Evolutionary conservation across 2,888 invertebrate species (phyloP).

Genomic region (Ceriagrion tenellum): DNA sequence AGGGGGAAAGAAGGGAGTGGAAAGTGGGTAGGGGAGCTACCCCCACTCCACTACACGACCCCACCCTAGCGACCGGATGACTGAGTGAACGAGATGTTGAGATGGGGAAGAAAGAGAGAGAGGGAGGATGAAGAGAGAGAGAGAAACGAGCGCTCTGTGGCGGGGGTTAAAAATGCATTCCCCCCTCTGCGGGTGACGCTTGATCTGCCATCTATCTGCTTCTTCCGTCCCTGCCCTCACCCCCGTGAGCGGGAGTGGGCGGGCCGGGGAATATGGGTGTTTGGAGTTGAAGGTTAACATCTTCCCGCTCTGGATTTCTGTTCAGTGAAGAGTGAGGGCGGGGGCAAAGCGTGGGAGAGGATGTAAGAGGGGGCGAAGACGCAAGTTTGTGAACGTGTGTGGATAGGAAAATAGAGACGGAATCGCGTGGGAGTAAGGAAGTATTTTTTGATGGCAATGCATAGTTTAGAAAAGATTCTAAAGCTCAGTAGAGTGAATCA

Average conservation of each 20-base stretch:
- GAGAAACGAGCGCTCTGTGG: background rate
- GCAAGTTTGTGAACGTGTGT: no score
- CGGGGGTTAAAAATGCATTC: constrained; percentile 51
- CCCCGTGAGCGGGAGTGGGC: background rate
- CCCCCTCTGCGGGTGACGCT: background rate
- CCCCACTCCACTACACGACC: no score
- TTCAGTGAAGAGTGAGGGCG: background rate
- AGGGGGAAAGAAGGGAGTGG: no score
- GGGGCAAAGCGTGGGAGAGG: background rate
- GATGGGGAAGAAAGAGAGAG: background rate
- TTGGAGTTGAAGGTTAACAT: no score
- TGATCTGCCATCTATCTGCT: background rate
- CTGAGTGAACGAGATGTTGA: background rate
- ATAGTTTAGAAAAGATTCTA: no score
- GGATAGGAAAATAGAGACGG: no score
- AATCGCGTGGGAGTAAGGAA: no score
- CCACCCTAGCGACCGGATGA: background rate
- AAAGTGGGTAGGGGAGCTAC: no score
- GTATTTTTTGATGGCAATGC: no score
- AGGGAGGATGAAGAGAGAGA: background rate
- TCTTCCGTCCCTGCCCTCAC: background rate
- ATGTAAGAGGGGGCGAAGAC: no score
- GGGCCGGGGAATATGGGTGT: no score
- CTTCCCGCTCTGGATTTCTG: background rate
- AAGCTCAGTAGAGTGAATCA: no score